Percentiles rank a stretch among this genome's conserved stretches.
Conservation (phyloP, 2,113 vertebrate genomes). For the Toxotes chatareus region DNA sequence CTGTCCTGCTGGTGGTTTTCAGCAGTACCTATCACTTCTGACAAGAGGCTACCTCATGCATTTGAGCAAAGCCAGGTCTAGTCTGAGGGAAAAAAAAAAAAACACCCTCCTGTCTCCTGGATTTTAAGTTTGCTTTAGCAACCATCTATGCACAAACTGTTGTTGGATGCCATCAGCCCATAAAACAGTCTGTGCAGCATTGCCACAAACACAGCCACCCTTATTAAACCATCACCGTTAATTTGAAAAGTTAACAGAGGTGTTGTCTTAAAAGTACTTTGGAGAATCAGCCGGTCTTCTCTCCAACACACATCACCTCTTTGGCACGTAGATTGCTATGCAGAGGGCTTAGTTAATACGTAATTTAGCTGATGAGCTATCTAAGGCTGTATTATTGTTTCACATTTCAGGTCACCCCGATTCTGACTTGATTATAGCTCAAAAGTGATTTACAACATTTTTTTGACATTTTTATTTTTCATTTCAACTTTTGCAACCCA, state of each 20-base stretch:
- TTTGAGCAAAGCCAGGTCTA: constrained; percentile 71
- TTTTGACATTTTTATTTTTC: constrained; percentile 34
- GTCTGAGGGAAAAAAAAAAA: constrained; percentile 25
- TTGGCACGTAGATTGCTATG: constrained; percentile 38
- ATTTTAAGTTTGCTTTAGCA: constrained; percentile 74
- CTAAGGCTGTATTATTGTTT: constrained; percentile 8
- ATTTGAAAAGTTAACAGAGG: constrained; percentile 62
- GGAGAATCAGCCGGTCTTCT: constrained; percentile 18
- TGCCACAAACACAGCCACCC: constrained; percentile 42
- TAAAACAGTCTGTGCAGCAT: constrained; percentile 56
- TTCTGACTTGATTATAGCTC: constrained; percentile 46
- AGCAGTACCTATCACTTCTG: constrained; percentile 36
- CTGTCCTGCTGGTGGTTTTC: constrained; percentile 35
- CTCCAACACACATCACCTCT: constrained; percentile 36
- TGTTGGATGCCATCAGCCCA: constrained; percentile 60
- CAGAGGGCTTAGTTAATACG: constrained; percentile 21
- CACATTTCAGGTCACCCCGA: not conserved
- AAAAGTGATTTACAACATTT: constrained; percentile 29
- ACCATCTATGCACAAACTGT: constrained; percentile 61
- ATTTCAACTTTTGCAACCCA: constrained; percentile 24
- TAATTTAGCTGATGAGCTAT: constrained; percentile 38
- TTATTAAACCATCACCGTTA: constrained; percentile 58
- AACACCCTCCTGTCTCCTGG: constrained; percentile 31
- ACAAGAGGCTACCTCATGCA: constrained; percentile 45
- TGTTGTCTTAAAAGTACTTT: constrained; percentile 58